Evolutionary conservation across 2,797 vertebrate genomes (phyloP), one percentile per base, ranked within the genome.

Genomic region (Microcaecilia unicolor): DNA sequence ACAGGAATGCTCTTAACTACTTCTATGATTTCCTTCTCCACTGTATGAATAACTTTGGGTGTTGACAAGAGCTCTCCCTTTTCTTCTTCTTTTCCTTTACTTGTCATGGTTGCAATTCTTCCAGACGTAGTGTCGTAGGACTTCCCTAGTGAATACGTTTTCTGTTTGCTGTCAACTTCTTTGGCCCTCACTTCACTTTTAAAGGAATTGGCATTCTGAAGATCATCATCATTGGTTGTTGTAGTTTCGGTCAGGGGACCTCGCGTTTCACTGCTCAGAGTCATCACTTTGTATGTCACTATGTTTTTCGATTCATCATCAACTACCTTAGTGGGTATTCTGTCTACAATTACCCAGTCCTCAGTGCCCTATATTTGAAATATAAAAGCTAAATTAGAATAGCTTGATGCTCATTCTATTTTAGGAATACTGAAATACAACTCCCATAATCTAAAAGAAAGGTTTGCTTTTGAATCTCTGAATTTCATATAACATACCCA

Each of bases 311-410:
- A 80, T 66, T 86, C 83, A 78, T 64, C 79, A 70, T 70, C 78
- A 80, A 80, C 73, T 63, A 89, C 65, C 85, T 91, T 83, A 71
- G 82, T 69, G 42, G 84, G 84, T 64, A 89, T 53, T 77, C 79
- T 87, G 63, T 84, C 84, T 85, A 88, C 67, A 87, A 89, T 85
- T 78, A 94, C 87, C 86, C 68, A 80, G 67, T 89, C 85, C 72
- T 88, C 87, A 85, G 80, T 74, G 73, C 84, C 86, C 87, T 88
- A 88, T 75, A 84, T 84, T 76, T 74, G 73, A 84, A 70, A 89
- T 86, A 86, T 78, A 82, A 89, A 84, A 85, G 64, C 77, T 80
- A 81, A 63, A 80, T 87, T 86, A 90, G 81, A 73, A 73, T 61
- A 61, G 28, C 66, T 51, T 23, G 34, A 60, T 37, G 34, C 28